Evolutionary conservation across 2,797 vertebrate species (phyloP), one percentile per base, ranked within the genome.

Genomic region (Smutsia temminckii): DNA sequence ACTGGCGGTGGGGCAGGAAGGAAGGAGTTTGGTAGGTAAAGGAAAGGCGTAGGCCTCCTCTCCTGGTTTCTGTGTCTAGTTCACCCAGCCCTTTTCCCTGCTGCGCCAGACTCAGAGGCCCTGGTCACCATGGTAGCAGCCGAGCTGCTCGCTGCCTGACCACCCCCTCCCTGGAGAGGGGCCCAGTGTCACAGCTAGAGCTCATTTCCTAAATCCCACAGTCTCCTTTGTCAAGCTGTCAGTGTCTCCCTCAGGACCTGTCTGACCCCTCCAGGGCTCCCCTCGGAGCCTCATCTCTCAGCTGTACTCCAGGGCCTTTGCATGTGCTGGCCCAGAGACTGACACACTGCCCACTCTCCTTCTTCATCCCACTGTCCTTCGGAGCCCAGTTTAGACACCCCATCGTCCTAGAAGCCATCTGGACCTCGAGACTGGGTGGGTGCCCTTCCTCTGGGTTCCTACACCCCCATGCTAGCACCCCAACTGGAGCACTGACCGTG

Each of bases 371-470:
- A 6, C 20, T 20, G 11, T 55, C 63, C 66, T 64, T 61, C 42
- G 78, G 77, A 72, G 68, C 23, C 53, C 61, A 37, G 14, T 29
- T 37, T 37, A 89, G 34, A 27, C 37, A 71, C 51, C 29, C 32
- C 7, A 42, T 63, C 17, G 57, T 79, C 74, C 63, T 55, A 53
- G 63, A 95, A 94, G 83, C 85, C 55, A 69, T 72, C 69, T 69
- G 17, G 11, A 64, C 9, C 32, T 59, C 3, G 16, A 84, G 63
- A 37, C 72, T 63, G 6, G 3, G 18, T 2, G 21, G 37, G 23
- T 1, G 11, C 9, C 85, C 29, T 42, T 69, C 61, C 74, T 61
- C 51, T 68, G 13, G 77, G 53, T 8, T 57, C 23, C 74, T 5
- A 2, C 1, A 1, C 5, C 46, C 32, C 18, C 25, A 3, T 18